phyloP scores from a whole-genome alignment of 2,113 vertebrate genomes.

The Labeo rohita region DNA sequence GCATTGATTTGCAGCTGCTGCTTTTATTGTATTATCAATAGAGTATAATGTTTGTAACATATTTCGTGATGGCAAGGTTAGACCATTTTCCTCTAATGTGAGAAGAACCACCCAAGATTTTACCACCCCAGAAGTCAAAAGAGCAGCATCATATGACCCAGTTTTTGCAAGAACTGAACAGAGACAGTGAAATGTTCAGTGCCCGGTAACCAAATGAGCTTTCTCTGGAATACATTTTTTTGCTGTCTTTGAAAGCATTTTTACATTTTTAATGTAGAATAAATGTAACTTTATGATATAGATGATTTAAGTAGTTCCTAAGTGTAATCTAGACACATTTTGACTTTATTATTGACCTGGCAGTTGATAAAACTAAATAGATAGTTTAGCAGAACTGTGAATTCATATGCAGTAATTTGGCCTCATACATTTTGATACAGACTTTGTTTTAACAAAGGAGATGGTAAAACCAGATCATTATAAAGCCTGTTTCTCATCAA shows the following conservation, averaged over 20 bases:
- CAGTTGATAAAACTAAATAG: neutral
- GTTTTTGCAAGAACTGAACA: slow-evolving; percentile 28
- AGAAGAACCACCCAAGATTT: neutral
- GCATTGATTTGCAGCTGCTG: neutral
- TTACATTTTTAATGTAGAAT: neutral
- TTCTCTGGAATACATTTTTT: neutral
- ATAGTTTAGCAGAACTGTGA: neutral
- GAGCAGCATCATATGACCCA: slow-evolving; percentile 19
- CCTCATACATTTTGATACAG: neutral
- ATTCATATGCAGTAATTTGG: neutral
- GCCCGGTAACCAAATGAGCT: neutral
- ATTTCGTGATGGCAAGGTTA: neutral
- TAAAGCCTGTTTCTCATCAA: neutral
- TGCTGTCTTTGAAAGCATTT: neutral
- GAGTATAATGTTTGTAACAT: neutral
- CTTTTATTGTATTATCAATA: neutral
- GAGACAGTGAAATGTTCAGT: slow-evolving; percentile 21
- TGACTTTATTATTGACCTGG: neutral
- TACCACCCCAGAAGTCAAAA: neutral
- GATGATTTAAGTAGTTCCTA: neutral
- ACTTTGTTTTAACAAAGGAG: neutral
- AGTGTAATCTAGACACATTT: neutral
- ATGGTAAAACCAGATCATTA: neutral
- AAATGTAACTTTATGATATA: neutral
- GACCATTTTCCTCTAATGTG: neutral